phyloP scores from a whole-genome alignment of 2,888 invertebrate genomes.

The Saturnia japonica region DNA sequence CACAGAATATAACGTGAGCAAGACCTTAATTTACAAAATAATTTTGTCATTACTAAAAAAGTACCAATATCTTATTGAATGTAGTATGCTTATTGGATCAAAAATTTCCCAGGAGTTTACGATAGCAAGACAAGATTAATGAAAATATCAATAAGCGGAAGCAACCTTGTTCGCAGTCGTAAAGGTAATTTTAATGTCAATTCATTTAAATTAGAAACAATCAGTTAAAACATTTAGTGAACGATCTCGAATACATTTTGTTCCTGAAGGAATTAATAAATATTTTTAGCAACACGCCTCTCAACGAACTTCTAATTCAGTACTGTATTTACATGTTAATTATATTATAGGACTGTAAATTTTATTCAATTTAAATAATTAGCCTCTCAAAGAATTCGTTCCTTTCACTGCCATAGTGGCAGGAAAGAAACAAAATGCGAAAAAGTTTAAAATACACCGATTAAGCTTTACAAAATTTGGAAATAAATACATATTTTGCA shows the following conservation, averaged over 20 bases:
- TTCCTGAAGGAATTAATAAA: neutral
- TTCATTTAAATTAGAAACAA: neutral
- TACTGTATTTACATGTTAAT: neutral
- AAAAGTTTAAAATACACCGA: constrained; percentile 32
- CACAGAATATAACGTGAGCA: neutral
- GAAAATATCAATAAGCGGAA: neutral
- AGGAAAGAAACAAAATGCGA: constrained; percentile 16
- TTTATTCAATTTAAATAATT: neutral
- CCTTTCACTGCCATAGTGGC: neutral
- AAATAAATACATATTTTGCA: constrained; percentile 32
- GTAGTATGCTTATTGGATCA: neutral
- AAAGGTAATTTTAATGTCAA: neutral
- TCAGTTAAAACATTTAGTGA: neutral
- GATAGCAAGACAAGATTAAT: neutral
- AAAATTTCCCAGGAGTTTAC: neutral
- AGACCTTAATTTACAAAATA: too few species aligned
- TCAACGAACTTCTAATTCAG: too few species aligned
- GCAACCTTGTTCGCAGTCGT: neutral
- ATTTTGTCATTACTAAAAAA: neutral
- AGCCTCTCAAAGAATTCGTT: neutral
- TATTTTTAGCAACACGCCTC: neutral
- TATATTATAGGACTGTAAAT: neutral
- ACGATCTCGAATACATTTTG: neutral
- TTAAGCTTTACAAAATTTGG: constrained; percentile 34
- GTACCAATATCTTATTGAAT: too few species aligned